Base-by-base conservation (phyloP, 2,888 invertebrate species). In the Junonia oenone region DNA sequence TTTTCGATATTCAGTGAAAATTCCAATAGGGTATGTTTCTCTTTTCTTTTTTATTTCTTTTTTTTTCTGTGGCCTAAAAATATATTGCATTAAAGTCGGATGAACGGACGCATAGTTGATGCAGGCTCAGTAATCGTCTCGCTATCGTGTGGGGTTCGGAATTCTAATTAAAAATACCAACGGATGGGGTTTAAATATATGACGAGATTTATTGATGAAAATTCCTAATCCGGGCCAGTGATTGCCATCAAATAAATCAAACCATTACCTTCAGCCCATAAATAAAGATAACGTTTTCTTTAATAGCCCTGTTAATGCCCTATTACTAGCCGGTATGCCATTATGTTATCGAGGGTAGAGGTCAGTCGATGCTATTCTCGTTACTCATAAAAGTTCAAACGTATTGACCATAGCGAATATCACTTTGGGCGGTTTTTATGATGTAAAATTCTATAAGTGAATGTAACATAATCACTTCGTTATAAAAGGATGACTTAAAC, bases 211-310 rank as follows among this genome's bases (percentile, higher is more conserved):
- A 2, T 13, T 26, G 13, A 13, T 9, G 6, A 11, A 13, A 22
- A 26, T 43, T 26, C 6, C n/a, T 43, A 43, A 22, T 26, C 22
- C 13, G 13, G 43, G 13, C 2, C 26, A 26, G 43, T 43, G 37
- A 55, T 51, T 51, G 47, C 51, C 26, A 19, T 45, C 22, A 22
- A 53, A 55, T 45, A 51, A 58, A 58, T 55, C 49, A 55, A 51
- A 38, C 55, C 43, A 58, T 55, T 51, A 55, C 51, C 48, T 54
- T 55, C 48, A 47, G 33, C 48, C 33, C 51, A 62, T 62, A 62
- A 59, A 59, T 53, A 59, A 55, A 43, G 47, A 55, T 58, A 62
- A 56, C 55, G 56, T 35, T 55, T 45, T 45, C 56, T 60, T 58
- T 63, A 58, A 60, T 55, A 52, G 38, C 55, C 38, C 52, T 55